Evolutionary conservation across 2,797 vertebrate genomes (phyloP).

Genomic region (Melanotaenia maccullochi): DNA sequence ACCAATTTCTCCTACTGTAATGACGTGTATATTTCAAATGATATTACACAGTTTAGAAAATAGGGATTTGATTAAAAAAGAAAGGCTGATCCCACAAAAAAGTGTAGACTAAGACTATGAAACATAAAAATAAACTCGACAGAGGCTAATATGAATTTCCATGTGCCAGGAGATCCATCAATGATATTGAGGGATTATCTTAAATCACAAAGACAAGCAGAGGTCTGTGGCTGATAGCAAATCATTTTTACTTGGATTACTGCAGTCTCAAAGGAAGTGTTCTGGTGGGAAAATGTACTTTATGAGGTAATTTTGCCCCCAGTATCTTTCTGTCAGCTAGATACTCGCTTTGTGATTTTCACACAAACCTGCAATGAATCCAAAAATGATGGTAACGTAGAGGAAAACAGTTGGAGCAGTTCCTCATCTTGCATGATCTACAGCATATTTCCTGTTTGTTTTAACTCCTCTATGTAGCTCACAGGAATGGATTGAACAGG

Average conservation of each 20-base stretch:
- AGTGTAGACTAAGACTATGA: conserved; percentile 15
- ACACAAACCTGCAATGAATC: conserved; percentile 1
- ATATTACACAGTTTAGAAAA: background rate
- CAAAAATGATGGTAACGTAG: background rate
- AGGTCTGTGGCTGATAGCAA: conserved; percentile 30
- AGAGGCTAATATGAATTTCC: conserved; percentile 28
- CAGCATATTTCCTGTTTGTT: conserved; percentile 2
- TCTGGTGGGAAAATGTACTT: conserved; percentile 22
- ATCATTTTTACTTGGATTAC: conserved; percentile 40
- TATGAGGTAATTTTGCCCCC: background rate
- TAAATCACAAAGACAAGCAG: conserved; percentile 43
- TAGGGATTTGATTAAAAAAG: conserved; percentile 17
- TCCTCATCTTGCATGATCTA: background rate
- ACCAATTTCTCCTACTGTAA: background rate
- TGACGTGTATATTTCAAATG: conserved; percentile 4
- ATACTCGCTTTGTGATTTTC: conserved; percentile 6
- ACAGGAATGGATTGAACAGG: conserved; percentile 15
- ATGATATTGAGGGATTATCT: conserved; percentile 29
- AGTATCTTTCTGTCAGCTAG: background rate
- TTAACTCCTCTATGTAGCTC: background rate
- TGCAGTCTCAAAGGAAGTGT: conserved; percentile 25
- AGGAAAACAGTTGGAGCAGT: conserved; percentile 12
- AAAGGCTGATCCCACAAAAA: conserved; percentile 13
- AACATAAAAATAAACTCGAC: conserved; percentile 22
- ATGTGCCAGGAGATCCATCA: conserved; percentile 29